Base-by-base conservation (phyloP, 2,113 vertebrate genomes). In the Erinaceus europaeus region DNA sequence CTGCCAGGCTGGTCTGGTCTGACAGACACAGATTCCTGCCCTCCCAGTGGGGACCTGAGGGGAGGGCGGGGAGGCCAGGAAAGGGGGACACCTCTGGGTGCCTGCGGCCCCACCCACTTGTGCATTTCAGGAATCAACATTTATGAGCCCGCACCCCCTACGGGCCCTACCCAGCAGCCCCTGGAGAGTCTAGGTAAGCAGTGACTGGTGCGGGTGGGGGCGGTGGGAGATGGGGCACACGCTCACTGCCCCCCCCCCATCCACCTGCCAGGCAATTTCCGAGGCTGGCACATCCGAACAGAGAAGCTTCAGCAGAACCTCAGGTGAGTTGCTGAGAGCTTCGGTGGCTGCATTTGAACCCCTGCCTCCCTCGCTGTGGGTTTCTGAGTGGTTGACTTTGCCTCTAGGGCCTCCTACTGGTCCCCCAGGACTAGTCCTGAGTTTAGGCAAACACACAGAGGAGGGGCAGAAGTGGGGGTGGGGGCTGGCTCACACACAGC, bases 191-290 rank as follows among this genome's bases (percentile, higher is more conserved):
- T 95, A 79, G 96, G 96, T 96, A 61, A 91, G 95, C 23, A 25
- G 18, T 18, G n/a, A n/a, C n/a, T n/a, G n/a, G n/a, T n/a, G n/a
- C n/a, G n/a, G n/a, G n/a, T n/a, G n/a, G n/a, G n/a, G n/a, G n/a
- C n/a, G 72, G n/a, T 34, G 0, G 6, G 23, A 29, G 55, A 3
- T 5, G 34, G 2, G 4, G 8, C 11, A 0, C 0, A 0, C 6
- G 20, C 59, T 86, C 61, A 85, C 77, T 25, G 46, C 44, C 12
- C 21, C 27, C 14, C 61, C 25, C 53, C n/a, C 57, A 38, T 15
- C n/a, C n/a, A n/a, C 67, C 46, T 2, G 9, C 6, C 4, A 98
- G 98, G 98, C 61, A 95, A 98, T 95, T 98, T 98, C 93, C 95
- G 36, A 0, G 96, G 97, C 46, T 98, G 98, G 98, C 94, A 87